These are phyloP conservation scores for Eretmochelys imbricata DNA, from an alignment of 2,113 vertebrate genomes.

Conservation along the genomic window DNA sequence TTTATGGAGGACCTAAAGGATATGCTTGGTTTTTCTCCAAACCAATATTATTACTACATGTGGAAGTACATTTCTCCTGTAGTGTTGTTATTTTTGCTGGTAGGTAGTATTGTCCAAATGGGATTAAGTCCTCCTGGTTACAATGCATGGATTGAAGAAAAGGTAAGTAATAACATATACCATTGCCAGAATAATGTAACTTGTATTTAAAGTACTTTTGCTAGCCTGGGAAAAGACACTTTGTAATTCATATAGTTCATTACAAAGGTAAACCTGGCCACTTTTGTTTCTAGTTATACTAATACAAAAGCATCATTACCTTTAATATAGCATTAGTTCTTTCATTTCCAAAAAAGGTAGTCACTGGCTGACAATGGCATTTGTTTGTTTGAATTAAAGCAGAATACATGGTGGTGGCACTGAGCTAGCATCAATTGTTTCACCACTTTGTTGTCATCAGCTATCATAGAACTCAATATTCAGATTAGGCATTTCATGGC, in stretches of 20 bases:
- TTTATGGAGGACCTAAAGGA: slow-evolving; percentile 97
- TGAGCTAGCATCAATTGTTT: not conserved
- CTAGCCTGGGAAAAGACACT: not conserved
- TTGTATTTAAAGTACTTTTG: not conserved
- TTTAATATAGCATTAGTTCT: not conserved
- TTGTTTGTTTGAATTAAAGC: not conserved
- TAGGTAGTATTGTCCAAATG: slow-evolving; percentile 90
- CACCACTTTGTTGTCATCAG: not conserved
- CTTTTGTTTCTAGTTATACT: not conserved
- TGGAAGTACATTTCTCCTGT: slow-evolving; percentile 97
- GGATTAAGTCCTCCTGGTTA: slow-evolving; percentile 91
- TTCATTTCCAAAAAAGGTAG: not conserved
- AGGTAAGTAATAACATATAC: slow-evolving; percentile 76
- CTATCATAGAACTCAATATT: not conserved
- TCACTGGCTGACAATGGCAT: not conserved
- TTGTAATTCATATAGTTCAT: not conserved
- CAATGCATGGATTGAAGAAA: slow-evolving; percentile 93
- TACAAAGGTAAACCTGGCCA: not conserved
- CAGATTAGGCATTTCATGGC: not conserved
- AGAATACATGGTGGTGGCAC: not conserved
- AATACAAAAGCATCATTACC: not conserved
- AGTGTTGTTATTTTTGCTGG: slow-evolving; percentile 86
- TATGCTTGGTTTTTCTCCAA: slow-evolving; percentile 95
- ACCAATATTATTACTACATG: slow-evolving; percentile 95
- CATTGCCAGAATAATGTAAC: not conserved